Base-by-base conservation (phyloP, 2,113 vertebrate genomes). In the Paraplagusia blochii region DNA sequence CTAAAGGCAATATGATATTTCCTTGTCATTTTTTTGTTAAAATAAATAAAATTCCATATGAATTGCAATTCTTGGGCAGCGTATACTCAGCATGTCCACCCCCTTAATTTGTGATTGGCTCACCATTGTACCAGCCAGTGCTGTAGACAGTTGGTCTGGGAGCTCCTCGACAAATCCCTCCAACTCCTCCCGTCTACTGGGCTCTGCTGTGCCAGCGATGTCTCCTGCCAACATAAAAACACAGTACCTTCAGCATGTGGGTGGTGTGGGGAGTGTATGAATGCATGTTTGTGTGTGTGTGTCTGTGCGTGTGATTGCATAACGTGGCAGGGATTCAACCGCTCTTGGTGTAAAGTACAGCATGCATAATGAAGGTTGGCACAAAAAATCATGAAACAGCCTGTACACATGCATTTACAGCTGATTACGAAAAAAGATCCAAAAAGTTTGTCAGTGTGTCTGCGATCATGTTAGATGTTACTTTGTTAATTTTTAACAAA, bases 121-220 rank as follows among this genome's bases (percentile, higher is more conserved):
- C 72, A 90, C 89, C 89, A 90, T 90, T 79, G 71, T 88, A 80
- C 76, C 84, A 78, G 81, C 74, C 69, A 59, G 68, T 53, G 73
- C 42, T 74, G 73, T 64, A 75, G 70, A 73, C 76, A 48, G 66
- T 59, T 55, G 65, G 44, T 55, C 72, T 48, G 75, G 81, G 78
- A 38, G 50, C 72, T 82, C 72, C 77, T 75, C 58, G 70, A 70
- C 67, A 71, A 75, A 50, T 85, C 76, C 84, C 80, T 70, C 80
- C 83, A 71, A 72, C 78, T 76, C 76, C 81, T 81, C 80, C 79
- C 33, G 51, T 72, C 85, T 51, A 64, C 74, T 75, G 67, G 78
- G 72, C 70, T 85, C 70, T 66, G 59, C 57, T 38, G 71, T 58
- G 73, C 82, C 82, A 89, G 78, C 70, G 13, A 74, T 39, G 47